Base-by-base conservation (phyloP, 2,113 vertebrate genomes). In the Hydrolagus affinis region DNA sequence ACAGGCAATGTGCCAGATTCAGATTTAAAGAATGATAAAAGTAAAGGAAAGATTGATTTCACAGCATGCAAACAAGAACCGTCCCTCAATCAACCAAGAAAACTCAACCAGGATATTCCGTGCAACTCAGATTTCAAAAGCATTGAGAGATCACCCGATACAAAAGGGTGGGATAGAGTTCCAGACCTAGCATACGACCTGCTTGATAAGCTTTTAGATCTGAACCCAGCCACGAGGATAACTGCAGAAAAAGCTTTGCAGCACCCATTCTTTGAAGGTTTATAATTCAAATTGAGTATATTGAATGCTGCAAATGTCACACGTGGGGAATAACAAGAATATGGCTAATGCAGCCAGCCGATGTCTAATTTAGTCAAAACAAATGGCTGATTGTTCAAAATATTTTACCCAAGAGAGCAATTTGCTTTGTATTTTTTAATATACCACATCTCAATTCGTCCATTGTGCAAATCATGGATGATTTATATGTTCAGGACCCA, bases 151-250 rank as follows among this genome's bases (percentile, higher is more conserved):
- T 21, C 86, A 76, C n/a, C 88, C 8, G 91, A 90, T 32, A 70
- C 87, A 76, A 88, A 89, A 86, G 96, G 95, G 70, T 99, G 97
- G 97, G 93, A 94, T 88, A 87, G 86, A 0, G 96, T 98, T 85
- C 95, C 98, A 0, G 92, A 97, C 85, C 93, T 95, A 85, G 95
- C 95, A 14, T 99, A 98, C 15, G 90, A 97, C 86, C 93, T 99
- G n/a, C 93, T 99, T 80, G 97, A 98, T 90, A 94, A 90, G 88
- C 93, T 99, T 70, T 90, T 99, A 72, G 98, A 98, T 90, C 91
- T 99, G 87, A 98, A 98, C 89, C 98, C 98, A 15, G 93, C 90
- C 71, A 96, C 94, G 74, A 95, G 98, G 91, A 95, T 98, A 91
- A 97, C 95, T 76, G 97, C 98, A 9, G 91, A 91, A 86, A 88